A percentile compares a stretch with the other conserved stretches of the same genome.
phyloP scores from a whole-genome alignment of 2,888 invertebrate genomes.

The Thymelicus sylvestris region DNA sequence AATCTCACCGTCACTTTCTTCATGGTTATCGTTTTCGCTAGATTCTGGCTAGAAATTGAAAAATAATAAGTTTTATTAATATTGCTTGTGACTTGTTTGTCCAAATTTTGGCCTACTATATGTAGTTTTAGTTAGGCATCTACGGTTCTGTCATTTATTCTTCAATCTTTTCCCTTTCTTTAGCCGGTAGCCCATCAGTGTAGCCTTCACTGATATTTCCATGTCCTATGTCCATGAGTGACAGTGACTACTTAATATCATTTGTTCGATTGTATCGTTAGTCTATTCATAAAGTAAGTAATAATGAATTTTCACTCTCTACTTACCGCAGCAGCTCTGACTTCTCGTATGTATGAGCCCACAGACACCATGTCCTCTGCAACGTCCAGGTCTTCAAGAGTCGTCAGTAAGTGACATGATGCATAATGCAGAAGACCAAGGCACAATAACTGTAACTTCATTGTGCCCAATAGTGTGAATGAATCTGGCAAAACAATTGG shows the following conservation, averaged over 20 bases:
- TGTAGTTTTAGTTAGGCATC: no score
- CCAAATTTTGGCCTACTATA: no score
- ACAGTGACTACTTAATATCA: no score
- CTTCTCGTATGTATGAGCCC: slow-evolving; percentile 84
- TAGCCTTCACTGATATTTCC: no score
- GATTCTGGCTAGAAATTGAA: slow-evolving; percentile 62
- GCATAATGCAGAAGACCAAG: slow-evolving; percentile 61
- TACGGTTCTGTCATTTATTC: no score
- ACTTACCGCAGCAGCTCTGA: slow-evolving; percentile 80
- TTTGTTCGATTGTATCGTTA: no score
- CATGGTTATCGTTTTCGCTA: slow-evolving; percentile 70
- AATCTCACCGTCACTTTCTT: slow-evolving; percentile 86
- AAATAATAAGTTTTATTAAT: neutral
- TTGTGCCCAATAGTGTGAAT: slow-evolving; percentile 46
- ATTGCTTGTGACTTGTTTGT: neutral
- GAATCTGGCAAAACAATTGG: no score
- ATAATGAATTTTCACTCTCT: no score
- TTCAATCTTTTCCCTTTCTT: no score
- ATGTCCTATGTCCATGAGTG: no score
- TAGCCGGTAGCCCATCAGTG: no score
- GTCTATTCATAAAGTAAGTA: no score
- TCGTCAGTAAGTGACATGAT: slow-evolving; percentile 55
- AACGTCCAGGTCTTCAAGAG: slow-evolving; percentile 67
- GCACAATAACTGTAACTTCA: slow-evolving; percentile 54
- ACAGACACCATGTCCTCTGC: slow-evolving; percentile 82